Percentiles rank a stretch among this genome's conserved stretches.
These are phyloP conservation scores for Clarias pachynema DNA, from an alignment of 2,797 vertebrate species.

Conservation along the genomic window DNA sequence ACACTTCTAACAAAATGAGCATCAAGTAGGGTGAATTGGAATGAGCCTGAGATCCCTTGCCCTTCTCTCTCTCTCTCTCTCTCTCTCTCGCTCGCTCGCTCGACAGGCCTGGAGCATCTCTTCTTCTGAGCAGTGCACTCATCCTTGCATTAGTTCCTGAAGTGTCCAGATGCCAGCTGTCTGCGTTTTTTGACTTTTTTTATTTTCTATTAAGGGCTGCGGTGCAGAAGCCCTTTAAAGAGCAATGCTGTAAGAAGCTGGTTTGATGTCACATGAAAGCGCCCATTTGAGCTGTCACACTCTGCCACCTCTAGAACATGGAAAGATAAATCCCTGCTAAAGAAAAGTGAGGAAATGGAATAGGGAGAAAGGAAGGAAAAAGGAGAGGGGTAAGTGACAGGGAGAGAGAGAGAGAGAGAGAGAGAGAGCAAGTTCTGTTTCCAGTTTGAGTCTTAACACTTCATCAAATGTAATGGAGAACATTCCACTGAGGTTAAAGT, in stretches of 20 bases:
- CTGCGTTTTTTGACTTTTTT: not conserved
- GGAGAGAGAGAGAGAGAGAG: constrained; percentile 5
- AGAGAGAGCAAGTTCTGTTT: constrained; percentile 41
- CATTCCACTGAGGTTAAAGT: constrained; percentile 62
- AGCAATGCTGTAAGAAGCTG: constrained; percentile 2
- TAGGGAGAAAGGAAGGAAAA: not conserved
- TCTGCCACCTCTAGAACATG: not conserved
- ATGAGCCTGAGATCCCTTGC: not conserved
- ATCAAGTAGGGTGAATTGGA: not conserved
- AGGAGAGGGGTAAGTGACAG: not conserved
- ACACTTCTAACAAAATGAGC: not conserved
- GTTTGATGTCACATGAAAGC: constrained; percentile 31
- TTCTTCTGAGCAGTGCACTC: constrained; percentile 4
- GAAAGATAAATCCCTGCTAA: not conserved
- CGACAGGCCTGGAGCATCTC: not conserved
- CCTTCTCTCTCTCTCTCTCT: not conserved
- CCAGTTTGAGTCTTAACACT: constrained; percentile 61
- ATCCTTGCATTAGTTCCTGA: not conserved
- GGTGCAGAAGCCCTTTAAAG: constrained; percentile 7
- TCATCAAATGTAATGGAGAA: constrained; percentile 69
- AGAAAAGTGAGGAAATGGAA: not conserved
- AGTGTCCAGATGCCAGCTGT: constrained; percentile 23
- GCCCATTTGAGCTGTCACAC: constrained; percentile 15
- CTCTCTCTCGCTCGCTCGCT: not conserved
- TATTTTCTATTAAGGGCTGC: not conserved